phyloP scores from a whole-genome alignment of 1,140 invertebrate genomes.

The Neelides sp. region DNA sequence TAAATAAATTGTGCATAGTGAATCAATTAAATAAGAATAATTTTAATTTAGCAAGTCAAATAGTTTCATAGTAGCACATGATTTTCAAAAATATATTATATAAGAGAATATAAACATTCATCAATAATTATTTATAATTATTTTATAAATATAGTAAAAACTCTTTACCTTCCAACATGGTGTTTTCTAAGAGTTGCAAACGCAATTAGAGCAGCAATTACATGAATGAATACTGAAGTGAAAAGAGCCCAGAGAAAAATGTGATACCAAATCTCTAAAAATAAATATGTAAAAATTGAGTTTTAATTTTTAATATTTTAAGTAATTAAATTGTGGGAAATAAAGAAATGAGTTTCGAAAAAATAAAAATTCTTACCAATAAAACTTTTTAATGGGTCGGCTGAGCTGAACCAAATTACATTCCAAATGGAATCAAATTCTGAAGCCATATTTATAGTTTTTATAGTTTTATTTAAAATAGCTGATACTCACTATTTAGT shows the following conservation, averaged over 20 bases:
- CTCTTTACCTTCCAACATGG: conserved; percentile 73
- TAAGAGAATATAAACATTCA: not conserved
- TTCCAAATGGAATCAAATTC: conserved; percentile 32
- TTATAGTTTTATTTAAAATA: too few species aligned
- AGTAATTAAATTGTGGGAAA: not conserved
- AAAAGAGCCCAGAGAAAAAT: conserved; percentile 87
- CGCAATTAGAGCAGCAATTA: conserved; percentile 74
- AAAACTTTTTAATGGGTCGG: conserved; percentile 38
- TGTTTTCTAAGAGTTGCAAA: conserved; percentile 81
- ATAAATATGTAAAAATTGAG: conserved; percentile 16
- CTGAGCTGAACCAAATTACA: conserved; percentile 37
- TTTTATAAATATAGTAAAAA: too few species aligned
- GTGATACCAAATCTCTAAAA: conserved; percentile 87
- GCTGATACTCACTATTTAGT: too few species aligned
- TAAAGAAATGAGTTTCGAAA: not conserved
- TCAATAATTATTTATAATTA: not conserved
- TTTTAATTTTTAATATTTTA: conserved; percentile 3
- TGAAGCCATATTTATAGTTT: conserved; percentile 4
- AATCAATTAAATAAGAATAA: too few species aligned
- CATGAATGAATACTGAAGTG: conserved; percentile 82
- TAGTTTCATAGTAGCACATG: not conserved
- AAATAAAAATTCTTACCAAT: conserved; percentile 33
- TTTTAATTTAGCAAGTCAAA: too few species aligned
- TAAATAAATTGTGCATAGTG: too few species aligned
- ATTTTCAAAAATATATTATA: not conserved